phyloP scores from a whole-genome alignment of 2,888 invertebrate species.

The Sepioteuthis lessoniana region DNA sequence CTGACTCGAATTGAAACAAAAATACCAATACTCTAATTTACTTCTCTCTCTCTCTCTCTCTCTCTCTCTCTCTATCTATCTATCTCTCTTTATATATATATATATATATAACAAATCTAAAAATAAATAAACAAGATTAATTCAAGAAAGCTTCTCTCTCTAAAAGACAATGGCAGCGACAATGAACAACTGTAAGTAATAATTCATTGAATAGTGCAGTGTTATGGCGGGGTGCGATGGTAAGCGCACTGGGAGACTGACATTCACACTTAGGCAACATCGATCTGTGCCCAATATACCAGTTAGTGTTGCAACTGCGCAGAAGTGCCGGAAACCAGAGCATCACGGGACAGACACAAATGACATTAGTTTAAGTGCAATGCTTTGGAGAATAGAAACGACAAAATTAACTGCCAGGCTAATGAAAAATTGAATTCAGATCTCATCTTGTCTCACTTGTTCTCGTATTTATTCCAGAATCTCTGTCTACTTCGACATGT shows the following conservation, averaged over 20 bases:
- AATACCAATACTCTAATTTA: too few species aligned
- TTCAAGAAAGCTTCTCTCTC: neutral
- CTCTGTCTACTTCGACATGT: conserved; percentile 15
- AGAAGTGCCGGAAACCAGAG: neutral
- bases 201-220: neutral
- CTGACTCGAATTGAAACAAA: too few species aligned
- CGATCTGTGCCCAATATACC: neutral
- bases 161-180: neutral
- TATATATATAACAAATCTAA: neutral
- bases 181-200: conserved; percentile 9
- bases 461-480: conserved; percentile 8
- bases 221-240: neutral
- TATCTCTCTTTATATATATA: too few species aligned
- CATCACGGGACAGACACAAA: conserved; percentile 2
- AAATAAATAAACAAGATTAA: neutral
- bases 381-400: neutral
- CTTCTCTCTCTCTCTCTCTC: too few species aligned
- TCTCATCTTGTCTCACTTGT: neutral
- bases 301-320: neutral
- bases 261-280: neutral
- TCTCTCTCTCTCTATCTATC: too few species aligned
- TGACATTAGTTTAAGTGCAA: conserved; percentile 23
- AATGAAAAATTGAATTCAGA: conserved; percentile 33
- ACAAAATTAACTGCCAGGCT: conserved; percentile 33
- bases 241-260: neutral